Evolutionary conservation across 2,888 invertebrate species (phyloP), one percentile per base, ranked within the genome.

Genomic region (Drosophila rellima): DNA sequence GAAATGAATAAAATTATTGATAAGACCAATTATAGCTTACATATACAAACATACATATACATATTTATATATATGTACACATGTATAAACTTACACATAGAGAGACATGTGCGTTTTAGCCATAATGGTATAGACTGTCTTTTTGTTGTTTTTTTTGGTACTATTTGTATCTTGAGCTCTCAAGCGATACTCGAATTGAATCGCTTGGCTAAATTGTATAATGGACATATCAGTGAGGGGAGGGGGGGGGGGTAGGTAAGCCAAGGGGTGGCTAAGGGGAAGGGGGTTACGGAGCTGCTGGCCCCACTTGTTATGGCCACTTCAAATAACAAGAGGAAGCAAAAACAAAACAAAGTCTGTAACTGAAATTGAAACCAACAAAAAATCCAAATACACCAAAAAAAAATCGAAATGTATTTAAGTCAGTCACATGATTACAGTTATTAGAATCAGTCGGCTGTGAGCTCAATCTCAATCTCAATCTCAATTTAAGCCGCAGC

Each of bases 21-120:
- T 74, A 73, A 68, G 52, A 56, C 20, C 50, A 57, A 44, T 57
- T 56, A 31, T 62, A 70, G 48, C 20, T 13, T 13, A 52, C 59
- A 52, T 40, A 26, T 37, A 33, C 26, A 15, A n/a, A 15, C 3
- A 13, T 44, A 15, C 15, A 29, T 45, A 11, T 17, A 56, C 4
- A 51, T 35, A 26, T 15, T 35, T 51, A 20, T 31, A 6, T 23
- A 20, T 35, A 15, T 23, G 3, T 31, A 17, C 13, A 5, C 5
- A 33, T 59, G 42, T 69, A 11, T 35, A n/a, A n/a, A n/a, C n/a
- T 13, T 26, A 10, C 52, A n/a, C 11, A 11, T 3, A n/a, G 35
- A n/a, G 33, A 33, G 33, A 33, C 15, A 17, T 42, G 26, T 33
- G 29, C 11, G 23, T 51, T 60, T 35, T 51, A 44, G 26, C 54